Base-by-base conservation (phyloP, 2,888 invertebrate species). In the Thumatha senex region DNA sequence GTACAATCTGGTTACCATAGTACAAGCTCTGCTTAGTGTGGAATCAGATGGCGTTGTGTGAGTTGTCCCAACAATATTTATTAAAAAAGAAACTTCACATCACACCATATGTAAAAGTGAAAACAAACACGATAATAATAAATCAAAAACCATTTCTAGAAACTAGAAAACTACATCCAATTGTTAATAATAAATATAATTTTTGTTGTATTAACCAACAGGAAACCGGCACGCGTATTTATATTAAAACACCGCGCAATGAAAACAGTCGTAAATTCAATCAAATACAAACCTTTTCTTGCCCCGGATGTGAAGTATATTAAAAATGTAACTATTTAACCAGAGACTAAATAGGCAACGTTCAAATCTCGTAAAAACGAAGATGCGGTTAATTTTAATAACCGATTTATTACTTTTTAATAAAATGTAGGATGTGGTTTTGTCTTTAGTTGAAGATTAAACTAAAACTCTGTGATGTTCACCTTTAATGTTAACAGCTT, bases 201-300 rank as follows among this genome's bases (percentile, higher is more conserved):
- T 81, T 81, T 72, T 82, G 80, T 80, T 84, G 5, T 24, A 83
- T 74, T 78, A 86, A 81, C 82, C 74, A 82, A 86, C 90, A 88
- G 90, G 90, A 90, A 88, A 84, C 89, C 67, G 74, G 69, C 76
- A 70, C 72, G 74, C 78, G 73, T 88, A 89, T 90, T 89, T 89
- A 89, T 87, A 88, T 86, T 63, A 75, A 86, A 88, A 89, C 88
- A 85, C 82, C 84, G 76, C 82, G 86, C 88, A 87, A 82, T 84
- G 86, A 89, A 87, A 89, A 89, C 89, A 89, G 87, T 85, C 90
- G 82, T 91, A 90, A 90, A 91, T 90, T 68, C 83, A 83, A 87
- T 89, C 84, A 76, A 85, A 88, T 88, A 78, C 87, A 89, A 88
- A 89, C 81, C 82, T 78, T 44, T 74, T 71, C 74, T 63, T 65